A percentile compares a stretch with the other conserved stretches of the same genome.
phyloP scores from a whole-genome alignment of 2,888 invertebrate species.

The Diarsia brunnea region DNA sequence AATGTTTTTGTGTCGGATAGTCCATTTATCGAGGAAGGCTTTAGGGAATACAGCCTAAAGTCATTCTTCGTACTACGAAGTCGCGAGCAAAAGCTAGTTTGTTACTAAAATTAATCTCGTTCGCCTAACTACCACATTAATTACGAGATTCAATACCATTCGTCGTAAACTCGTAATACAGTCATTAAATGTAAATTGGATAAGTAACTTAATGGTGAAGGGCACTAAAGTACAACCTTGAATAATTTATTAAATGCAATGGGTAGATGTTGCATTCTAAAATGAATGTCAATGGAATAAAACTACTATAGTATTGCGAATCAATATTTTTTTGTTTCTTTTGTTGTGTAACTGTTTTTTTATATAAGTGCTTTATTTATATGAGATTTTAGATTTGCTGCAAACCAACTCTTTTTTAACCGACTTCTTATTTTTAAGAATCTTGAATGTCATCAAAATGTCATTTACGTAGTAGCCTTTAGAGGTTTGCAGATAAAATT shows the following conservation, averaged over 20 bases:
- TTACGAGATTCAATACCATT: conserved; percentile 10
- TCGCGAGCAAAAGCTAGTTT: not conserved
- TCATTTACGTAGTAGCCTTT: not conserved
- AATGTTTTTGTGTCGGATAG: too few relatives aligned
- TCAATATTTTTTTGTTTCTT: not conserved
- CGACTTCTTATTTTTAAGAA: too few relatives aligned
- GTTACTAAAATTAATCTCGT: not conserved
- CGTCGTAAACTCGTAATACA: not conserved
- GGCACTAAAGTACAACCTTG: conserved; percentile 50
- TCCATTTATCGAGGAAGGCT: too few relatives aligned
- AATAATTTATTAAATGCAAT: conserved; percentile 32
- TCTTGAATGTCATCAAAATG: too few relatives aligned
- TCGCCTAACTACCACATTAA: not conserved
- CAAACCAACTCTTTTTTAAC: too few relatives aligned
- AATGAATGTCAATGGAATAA: conserved; percentile 53
- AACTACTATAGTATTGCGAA: not conserved
- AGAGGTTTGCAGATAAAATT: not conserved
- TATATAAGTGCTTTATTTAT: too few relatives aligned
- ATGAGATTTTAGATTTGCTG: not conserved
- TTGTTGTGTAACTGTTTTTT: too few relatives aligned
- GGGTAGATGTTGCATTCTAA: conserved; percentile 41
- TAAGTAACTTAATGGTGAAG: conserved; percentile 45
- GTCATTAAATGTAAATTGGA: conserved; percentile 23
- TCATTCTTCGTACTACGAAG: too few relatives aligned
- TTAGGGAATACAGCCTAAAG: too few relatives aligned